Evolutionary conservation across 1,140 invertebrate genomes (phyloP).

Genomic region (Zaprionus tsacasi): DNA sequence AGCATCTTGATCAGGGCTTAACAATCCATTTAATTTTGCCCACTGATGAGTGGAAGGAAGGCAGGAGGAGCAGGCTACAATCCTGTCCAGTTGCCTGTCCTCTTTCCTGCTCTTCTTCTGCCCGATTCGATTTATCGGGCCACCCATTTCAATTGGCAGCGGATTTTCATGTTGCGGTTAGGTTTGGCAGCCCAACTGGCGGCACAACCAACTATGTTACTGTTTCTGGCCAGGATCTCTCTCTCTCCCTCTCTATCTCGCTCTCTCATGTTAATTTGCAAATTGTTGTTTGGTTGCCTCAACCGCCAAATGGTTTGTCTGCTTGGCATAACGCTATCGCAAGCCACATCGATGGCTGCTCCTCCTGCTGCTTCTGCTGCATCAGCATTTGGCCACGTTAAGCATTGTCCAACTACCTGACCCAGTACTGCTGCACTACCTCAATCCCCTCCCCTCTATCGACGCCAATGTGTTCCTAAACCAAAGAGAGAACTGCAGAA

Average conservation of each 20-base stretch:
- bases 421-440: no score
- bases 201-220: neutral
- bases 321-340: constrained; percentile 5
- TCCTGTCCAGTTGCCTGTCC: no score
- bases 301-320: neutral
- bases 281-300: constrained; percentile 14
- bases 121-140: constrained; percentile 39
- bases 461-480: no score
- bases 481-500: neutral
- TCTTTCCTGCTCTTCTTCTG: neutral
- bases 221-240: constrained; percentile 22
- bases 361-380: neutral
- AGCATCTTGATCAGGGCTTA: constrained; percentile 65
- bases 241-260: no score
- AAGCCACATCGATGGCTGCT: neutral
- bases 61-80: neutral
- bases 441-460: no score
- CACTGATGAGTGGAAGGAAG: constrained; percentile 58
- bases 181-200: constrained; percentile 32
- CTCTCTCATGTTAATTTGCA: constrained; percentile 38
- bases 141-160: constrained; percentile 40
- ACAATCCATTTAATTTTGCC: constrained; percentile 76
- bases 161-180: constrained; percentile 43
- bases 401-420: neutral
- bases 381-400: neutral